Percentiles rank a stretch among this genome's conserved stretches.
Evolutionary conservation across 2,113 vertebrate genomes (phyloP).

Genomic region (Apteryx owenii): DNA sequence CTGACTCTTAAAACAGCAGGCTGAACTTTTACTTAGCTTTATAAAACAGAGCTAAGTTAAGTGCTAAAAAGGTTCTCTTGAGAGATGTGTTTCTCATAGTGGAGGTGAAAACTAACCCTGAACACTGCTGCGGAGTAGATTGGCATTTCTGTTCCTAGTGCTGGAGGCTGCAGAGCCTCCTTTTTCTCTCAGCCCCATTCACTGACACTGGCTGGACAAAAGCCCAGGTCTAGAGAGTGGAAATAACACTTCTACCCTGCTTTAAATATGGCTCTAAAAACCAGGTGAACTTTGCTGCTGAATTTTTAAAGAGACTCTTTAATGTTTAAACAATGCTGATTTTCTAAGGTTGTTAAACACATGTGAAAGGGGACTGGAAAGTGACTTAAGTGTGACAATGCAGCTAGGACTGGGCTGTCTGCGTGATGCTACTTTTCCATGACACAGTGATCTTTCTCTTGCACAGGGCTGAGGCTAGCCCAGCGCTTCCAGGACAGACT

Average conservation of each 20-base stretch:
- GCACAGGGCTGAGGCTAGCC: background rate
- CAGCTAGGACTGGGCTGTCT: background rate
- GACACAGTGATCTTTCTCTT: background rate
- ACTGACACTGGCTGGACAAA: background rate
- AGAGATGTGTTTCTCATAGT: background rate
- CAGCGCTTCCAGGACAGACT: background rate
- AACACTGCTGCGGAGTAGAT: rapidly evolving
- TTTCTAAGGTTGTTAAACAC: background rate
- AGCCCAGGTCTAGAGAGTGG: background rate
- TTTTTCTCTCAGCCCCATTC: background rate
- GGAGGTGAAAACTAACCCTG: background rate
- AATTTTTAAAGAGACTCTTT: conserved; percentile 47
- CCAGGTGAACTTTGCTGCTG: conserved; percentile 16
- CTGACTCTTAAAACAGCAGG: background rate
- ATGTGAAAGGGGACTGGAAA: background rate
- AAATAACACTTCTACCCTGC: background rate
- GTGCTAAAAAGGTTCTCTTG: background rate
- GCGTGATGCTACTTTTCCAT: background rate
- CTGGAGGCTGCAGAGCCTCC: background rate
- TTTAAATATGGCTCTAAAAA: background rate
- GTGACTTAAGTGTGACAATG: background rate
- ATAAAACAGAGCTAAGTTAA: background rate
- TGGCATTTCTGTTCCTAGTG: rapidly evolving
- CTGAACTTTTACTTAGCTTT: background rate
- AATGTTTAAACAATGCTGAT: conserved; percentile 33